Evolutionary conservation across 2,888 invertebrate species (phyloP), one percentile per base, ranked within the genome.

Genomic region (Drosophila aldrichi): DNA sequence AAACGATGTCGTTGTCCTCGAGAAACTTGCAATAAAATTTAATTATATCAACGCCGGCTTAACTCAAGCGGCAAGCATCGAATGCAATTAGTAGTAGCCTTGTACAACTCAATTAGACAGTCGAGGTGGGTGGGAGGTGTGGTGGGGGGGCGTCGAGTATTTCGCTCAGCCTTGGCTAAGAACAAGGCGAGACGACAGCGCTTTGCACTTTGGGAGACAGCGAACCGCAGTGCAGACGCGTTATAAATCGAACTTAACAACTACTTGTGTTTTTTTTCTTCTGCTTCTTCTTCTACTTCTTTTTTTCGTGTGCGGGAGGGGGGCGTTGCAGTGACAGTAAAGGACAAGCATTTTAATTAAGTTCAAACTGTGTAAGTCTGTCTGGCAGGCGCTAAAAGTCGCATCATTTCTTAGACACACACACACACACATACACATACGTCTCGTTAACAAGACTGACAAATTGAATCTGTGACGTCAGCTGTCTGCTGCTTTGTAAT

Each of bases 71-170:
- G 85, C 85, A 90, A 88, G 90, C 91, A 91, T 92, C 92, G 91
- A 91, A 91, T 90, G 91, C 90, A 91, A 91, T 91, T 91, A 92
- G 87, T 84, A 91, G 84, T 82, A 82, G 89, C 80, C 91, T 81
- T 88, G 90, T 91, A 88, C 89, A 91, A 92, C 90, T 91, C 92
- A 92, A 91, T 91, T 91, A 91, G 90, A 88, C 79, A 54, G 38
- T 22, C 22, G 52, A 49, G 51, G 34, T 41, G 62, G 48, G n/a
- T n/a, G n/a, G n/a, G n/a, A n/a, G n/a, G n/a, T n/a, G n/a, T n/a
- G n/a, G n/a, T n/a, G n/a, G n/a, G n/a, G n/a, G 49, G 32, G 46
- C 2, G 48, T 9, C 36, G 36, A 40, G 12, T 20, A 14, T 44
- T 44, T 48, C 29, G 48, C 48, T 67, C 59, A 69, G 74, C 65